Base-by-base conservation (phyloP, 2,888 invertebrate species). In the Drosophila macrothrix region DNA sequence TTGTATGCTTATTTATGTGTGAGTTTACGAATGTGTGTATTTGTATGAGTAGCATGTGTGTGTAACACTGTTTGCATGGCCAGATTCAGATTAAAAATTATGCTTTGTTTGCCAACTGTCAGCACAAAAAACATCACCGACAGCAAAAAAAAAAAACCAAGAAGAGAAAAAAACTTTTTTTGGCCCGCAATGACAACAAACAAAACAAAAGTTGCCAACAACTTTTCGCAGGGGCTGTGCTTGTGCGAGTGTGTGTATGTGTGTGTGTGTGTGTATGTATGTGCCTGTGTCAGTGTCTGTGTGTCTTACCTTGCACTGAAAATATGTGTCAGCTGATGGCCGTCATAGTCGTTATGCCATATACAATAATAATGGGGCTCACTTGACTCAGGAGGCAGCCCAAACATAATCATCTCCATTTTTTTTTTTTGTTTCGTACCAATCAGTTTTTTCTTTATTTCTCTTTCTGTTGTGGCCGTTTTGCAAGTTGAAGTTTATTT, bases 61-160 rank as follows among this genome's bases (percentile, higher is more conserved):
- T 90, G 83, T 88, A 89, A 87, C 88, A 83, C 69, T 88, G 89
- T 88, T 90, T 90, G 83, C 87, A 68, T 67, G 81, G 78, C 77
- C 88, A 90, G 90, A 79, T 79, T 80, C 80, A 76, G 78, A 88
- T 88, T 90, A 88, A 88, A 88, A 88, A 88, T 88, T 88, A 88
- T 88, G 87, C 80, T 83, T 88, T 90, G 90, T 88, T 88, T 86
- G 86, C 87, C 85, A 86, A 85, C 86, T 88, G 87, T 88, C 90
- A 87, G 83, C 86, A 85, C 70, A 90, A 88, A 89, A 83, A 88
- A 73, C 69, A 67, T 60, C 73, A 76, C 54, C 70, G 54, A 66
- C 67, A 66, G 52, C 67, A 58, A 64, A 75, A 77, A 70, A 68
- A 73, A 77, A 73, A 75, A 55, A 46, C 39, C 12, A 12, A 33